A percentile compares a stretch with the other conserved stretches of the same genome.
Conservation (phyloP, 2,888 invertebrate species). For the Mesochorus sp. region DNA sequence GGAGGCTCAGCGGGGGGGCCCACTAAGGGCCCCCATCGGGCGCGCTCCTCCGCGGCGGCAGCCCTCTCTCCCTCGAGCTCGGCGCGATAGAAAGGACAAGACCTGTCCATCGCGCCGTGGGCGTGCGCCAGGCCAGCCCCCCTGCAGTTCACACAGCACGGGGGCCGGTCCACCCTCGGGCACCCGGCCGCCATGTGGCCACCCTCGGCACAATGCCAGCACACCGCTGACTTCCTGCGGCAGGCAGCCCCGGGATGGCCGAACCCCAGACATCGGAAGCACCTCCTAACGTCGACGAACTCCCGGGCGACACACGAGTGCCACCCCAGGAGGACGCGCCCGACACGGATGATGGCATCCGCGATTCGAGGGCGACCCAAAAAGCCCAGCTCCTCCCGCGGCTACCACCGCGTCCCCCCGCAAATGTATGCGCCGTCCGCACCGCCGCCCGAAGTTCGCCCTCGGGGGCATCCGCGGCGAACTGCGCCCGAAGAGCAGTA, state of each 20-base stretch:
- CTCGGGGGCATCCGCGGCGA: background rate
- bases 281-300: conserved; percentile 9
- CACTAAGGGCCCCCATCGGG: background rate
- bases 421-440: background rate
- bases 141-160: background rate
- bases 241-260: background rate
- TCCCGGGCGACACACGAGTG: conserved; percentile 5
- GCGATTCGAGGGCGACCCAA: background rate
- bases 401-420: background rate
- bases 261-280: conserved; percentile 6
- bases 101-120: background rate
- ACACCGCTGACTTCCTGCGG: background rate
- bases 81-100: background rate
- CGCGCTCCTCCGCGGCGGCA: background rate
- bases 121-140: background rate
- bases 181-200: background rate
- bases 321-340: conserved; percentile 26
- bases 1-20: no score
- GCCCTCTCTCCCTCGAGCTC: background rate
- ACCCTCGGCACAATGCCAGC: background rate
- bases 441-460: background rate
- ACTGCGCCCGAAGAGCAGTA: background rate
- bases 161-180: background rate
- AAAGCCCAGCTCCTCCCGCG: background rate
- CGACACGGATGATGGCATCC: background rate